These are phyloP conservation scores for Pseudopipra pipra DNA, from an alignment of 2,113 vertebrate species.

Conservation along the genomic window DNA sequence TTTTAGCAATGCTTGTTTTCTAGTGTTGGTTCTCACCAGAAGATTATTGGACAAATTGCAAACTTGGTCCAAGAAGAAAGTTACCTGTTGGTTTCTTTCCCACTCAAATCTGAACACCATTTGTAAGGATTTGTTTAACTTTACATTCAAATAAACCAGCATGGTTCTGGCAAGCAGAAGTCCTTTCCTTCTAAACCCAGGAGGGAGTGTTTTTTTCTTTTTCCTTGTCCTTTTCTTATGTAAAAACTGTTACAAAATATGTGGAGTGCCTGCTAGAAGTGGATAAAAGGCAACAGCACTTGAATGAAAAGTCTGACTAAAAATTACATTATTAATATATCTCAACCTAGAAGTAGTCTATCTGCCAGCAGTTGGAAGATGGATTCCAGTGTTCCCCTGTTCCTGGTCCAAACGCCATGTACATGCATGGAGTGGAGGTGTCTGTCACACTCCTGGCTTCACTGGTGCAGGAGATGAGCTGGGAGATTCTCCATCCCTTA, in stretches of 20 bases:
- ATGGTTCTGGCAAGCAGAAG: neutral
- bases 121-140: conserved; percentile 8
- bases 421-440: neutral
- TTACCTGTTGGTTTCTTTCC: neutral
- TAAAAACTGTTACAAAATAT: neutral
- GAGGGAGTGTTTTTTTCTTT: neutral
- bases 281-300: conserved; percentile 5
- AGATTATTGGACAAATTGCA: neutral
- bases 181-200: neutral
- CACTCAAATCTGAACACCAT: neutral
- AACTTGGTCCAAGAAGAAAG: neutral
- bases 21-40: neutral
- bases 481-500: neutral
- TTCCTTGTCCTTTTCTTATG: neutral
- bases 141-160: neutral
- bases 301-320: neutral
- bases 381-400: neutral
- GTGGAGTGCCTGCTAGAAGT: neutral
- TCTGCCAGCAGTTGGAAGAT: neutral
- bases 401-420: neutral
- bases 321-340: neutral
- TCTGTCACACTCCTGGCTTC: neutral
- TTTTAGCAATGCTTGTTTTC: conserved; percentile 33
- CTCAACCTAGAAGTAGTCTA: neutral
- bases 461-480: neutral